phyloP scores from a whole-genome alignment of 2,113 vertebrate species.

The Lonchura striata region DNA sequence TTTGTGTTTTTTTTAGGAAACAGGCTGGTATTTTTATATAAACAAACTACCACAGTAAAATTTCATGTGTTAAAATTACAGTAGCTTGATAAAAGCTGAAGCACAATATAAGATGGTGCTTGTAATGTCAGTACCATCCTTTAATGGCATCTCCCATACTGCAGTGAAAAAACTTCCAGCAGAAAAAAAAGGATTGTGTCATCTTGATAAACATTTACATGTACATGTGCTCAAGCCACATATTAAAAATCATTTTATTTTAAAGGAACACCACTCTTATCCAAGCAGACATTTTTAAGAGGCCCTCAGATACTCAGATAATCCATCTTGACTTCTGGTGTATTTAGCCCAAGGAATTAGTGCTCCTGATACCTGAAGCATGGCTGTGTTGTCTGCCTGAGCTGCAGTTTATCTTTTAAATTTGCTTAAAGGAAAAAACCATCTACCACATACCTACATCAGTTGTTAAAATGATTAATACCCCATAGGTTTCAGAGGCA shows the following conservation, averaged over 20 bases:
- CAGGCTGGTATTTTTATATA: background rate
- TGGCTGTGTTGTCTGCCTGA: background rate
- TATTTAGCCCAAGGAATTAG: background rate
- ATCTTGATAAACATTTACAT: background rate
- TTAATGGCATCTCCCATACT: background rate
- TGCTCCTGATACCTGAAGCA: background rate
- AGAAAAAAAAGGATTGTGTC: no score
- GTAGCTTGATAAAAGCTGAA: background rate
- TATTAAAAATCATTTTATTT: background rate
- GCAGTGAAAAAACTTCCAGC: background rate
- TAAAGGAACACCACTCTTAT: background rate
- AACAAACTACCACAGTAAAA: background rate
- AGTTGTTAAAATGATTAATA: background rate
- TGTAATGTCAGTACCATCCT: background rate
- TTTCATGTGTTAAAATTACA: rapidly evolving
- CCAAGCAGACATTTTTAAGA: background rate
- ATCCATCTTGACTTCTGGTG: background rate
- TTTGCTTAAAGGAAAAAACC: background rate
- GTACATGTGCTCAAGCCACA: background rate
- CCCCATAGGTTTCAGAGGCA: background rate
- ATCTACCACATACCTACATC: background rate
- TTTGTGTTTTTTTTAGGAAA: background rate
- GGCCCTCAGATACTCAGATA: background rate
- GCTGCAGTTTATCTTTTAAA: background rate
- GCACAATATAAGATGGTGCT: background rate